Base-by-base conservation (phyloP, 2,797 vertebrate genomes). In the Harpagifer antarcticus region DNA sequence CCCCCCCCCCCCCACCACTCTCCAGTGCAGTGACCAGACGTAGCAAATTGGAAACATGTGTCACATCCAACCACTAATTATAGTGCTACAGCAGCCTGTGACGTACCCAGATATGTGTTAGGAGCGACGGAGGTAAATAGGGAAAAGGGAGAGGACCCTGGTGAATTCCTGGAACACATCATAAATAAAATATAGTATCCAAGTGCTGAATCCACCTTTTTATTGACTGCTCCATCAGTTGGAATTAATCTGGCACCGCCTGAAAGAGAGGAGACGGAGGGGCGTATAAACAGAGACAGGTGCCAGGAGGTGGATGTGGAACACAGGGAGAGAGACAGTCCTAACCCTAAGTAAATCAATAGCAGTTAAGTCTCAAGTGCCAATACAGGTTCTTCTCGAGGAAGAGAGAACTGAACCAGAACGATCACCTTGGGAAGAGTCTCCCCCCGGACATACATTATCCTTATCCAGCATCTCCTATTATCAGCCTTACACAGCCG, bases 21-120 rank as follows among this genome's bases (percentile, higher is more conserved):
- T 50, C 73, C 60, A 9, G 57, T 49, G 69, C 68, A n/a, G 56
- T 68, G 88, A 88, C 82, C 88, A 90, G 90, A 93, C 78, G 82
- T 84, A 82, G 86, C 83, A 93, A 92, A 94, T 94, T 92, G 91
- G 89, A 93, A 93, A 94, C 93, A 94, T 88, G 92, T 94, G 93
- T 93, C 91, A 88, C 87, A 87, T 91, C 90, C 89, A 91, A 91
- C 76, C 60, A 78, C 89, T 93, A 93, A 94, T 94, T 93, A 93
- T 74, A 68, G 62, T 61, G 42, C 81, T 74, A 64, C 86, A 74
- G 78, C 81, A 81, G 84, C 84, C 78, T 15, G 52, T 37, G 78
- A 81, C 61, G 23, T 78, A 70, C 63, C 78, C 65, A 37, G 60
- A 82, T 82, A 86, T 68, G 86, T 74, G 87, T 69, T 64, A 15